Evolutionary conservation across 2,797 vertebrate species (phyloP).

Genomic region (Amniataba percoides): DNA sequence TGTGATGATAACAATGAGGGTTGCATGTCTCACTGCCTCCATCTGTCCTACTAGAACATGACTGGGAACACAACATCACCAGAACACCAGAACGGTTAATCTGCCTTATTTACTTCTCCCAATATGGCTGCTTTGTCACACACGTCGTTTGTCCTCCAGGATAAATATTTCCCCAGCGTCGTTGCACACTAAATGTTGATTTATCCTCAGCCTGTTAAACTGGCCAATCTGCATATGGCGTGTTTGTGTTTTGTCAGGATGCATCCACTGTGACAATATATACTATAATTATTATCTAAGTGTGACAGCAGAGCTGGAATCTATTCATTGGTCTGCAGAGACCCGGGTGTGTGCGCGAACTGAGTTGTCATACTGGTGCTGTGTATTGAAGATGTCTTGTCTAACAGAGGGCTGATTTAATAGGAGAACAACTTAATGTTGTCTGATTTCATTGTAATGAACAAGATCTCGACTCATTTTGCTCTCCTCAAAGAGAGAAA

Average conservation of each 20-base stretch:
- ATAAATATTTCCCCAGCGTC: constrained; percentile 83
- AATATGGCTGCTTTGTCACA: constrained; percentile 83
- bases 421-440: constrained; percentile 60
- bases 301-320: constrained; percentile 68
- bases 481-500: constrained; percentile 57
- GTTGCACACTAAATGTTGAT: constrained; percentile 80
- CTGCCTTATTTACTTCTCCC: constrained; percentile 85
- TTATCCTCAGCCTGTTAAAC: constrained; percentile 82
- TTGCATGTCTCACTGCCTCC: constrained; percentile 83
- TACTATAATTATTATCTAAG: constrained; percentile 76
- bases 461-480: constrained; percentile 68
- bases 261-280: constrained; percentile 76
- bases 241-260: constrained; percentile 77
- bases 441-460: constrained; percentile 69
- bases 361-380: constrained; percentile 40
- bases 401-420: constrained; percentile 65
- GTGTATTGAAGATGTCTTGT: constrained; percentile 47
- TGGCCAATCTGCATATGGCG: constrained; percentile 79
- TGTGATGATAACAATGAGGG: constrained; percentile 73
- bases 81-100: constrained; percentile 80
- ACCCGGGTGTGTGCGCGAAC: constrained; percentile 40
- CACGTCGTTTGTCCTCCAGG: constrained; percentile 80
- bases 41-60: constrained; percentile 83
- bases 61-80: constrained; percentile 78
- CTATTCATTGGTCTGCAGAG: constrained; percentile 58